Percentiles rank a stretch among this genome's conserved stretches.
These are phyloP conservation scores for Bostrychus sinensis DNA, from an alignment of 2,113 vertebrate species.

Conservation along the genomic window DNA sequence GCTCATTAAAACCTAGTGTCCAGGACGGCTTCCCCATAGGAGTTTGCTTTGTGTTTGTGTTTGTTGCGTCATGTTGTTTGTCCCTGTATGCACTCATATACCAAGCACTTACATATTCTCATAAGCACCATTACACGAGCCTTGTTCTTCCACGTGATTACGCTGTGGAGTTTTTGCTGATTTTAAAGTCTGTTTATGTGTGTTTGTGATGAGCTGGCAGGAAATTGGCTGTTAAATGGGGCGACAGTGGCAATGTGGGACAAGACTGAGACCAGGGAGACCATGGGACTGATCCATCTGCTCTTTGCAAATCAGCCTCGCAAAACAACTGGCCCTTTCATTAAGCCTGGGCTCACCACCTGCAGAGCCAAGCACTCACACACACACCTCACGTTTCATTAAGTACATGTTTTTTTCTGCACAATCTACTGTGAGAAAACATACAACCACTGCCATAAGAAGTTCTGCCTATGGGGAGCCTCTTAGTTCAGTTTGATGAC, in stretches of 20 bases:
- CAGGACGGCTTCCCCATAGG: slow-evolving; percentile 44
- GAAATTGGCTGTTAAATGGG: slow-evolving; percentile 72
- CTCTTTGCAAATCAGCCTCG: slow-evolving; percentile 59
- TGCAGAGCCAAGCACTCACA: slow-evolving; percentile 36
- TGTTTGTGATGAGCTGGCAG: slow-evolving; percentile 64
- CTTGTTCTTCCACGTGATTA: background rate
- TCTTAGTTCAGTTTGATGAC: background rate
- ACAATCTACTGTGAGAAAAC: slow-evolving; percentile 16
- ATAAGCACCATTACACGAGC: slow-evolving; percentile 14
- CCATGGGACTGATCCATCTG: slow-evolving; percentile 71
- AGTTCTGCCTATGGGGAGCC: background rate
- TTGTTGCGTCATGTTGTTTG: slow-evolving; percentile 3
- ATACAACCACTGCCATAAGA: slow-evolving; percentile 1
- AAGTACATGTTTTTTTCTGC: slow-evolving; percentile 24
- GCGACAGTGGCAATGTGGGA: slow-evolving; percentile 68
- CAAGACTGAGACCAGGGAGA: slow-evolving; percentile 69
- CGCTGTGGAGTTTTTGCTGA: slow-evolving; percentile 36
- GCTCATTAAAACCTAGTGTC: slow-evolving; percentile 74
- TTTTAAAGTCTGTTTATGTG: slow-evolving; percentile 24
- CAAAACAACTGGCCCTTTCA: slow-evolving; percentile 72
- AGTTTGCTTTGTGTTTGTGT: slow-evolving; percentile 21
- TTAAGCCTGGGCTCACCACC: slow-evolving; percentile 57
- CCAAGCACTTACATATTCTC: slow-evolving; percentile 25
- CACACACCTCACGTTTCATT: slow-evolving; percentile 20
- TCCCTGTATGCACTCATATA: slow-evolving; percentile 6